Evolutionary conservation across 1,140 invertebrate genomes (phyloP), one percentile per base, ranked within the genome.

Genomic region (Ips typographus): DNA sequence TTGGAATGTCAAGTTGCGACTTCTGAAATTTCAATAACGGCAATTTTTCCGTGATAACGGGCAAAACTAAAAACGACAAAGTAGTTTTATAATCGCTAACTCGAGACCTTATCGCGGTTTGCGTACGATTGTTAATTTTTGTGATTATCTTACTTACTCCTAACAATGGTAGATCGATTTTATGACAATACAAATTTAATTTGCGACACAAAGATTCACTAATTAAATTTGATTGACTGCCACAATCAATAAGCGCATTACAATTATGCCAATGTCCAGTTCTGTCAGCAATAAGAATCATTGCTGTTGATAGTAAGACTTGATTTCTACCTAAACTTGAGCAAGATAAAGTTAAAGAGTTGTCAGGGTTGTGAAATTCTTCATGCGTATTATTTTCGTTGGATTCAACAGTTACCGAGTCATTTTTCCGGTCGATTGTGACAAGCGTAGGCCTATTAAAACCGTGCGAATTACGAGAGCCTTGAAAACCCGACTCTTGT

Each of bases 11-110:
- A 67, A 78, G 79, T 5, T 72, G 2, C 1, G 39, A 56, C 39
- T 44, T 41, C 0, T 70, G 44, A 52, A 70, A 70, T 7, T 8
- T 22, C 75, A 68, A 66, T 77, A 77, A 6, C 74, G 73, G 5
- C 76, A 65, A 56, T 58, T 1, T 56, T 38, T 64, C 47, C 8
- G 44, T 64, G 5, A 56, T 38, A 40, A 6, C n/a, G 52, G 62
- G 52, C 22, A 52, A 52, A 37, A 64, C 39, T 53, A 64, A 64
- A 55, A 64, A 64, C 53, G 44, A 52, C 38, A 64, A 37, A 5
- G 38, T 40, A 5, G 7, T 52, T 52, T 64, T 40, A 53, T 38
- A 64, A 64, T 37, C 7, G 3, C 40, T 53, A 44, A 64, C 52
- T 55, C 62, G 8, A 3, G 62, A 52, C 2, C 2, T 64, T 3